Evolutionary conservation across 2,888 invertebrate species (phyloP), one percentile per base, ranked within the genome.

Genomic region (Heteromyza rotundicornis): DNA sequence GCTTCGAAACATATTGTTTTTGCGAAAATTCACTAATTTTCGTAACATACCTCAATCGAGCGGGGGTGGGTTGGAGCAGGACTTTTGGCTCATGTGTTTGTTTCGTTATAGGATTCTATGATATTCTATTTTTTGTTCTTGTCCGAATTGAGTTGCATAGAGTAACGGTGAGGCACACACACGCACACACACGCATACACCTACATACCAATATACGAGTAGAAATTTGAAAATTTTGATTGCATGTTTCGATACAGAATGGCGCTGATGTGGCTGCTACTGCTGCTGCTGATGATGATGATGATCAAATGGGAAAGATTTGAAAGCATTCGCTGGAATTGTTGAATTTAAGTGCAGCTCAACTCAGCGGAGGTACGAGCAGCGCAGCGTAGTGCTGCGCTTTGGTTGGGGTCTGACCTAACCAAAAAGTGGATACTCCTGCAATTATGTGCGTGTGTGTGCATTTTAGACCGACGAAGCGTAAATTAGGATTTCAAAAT

Each of bases 401-500:
- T 14, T 1, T 56, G 40, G 56, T 56, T 20, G n/a, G 22, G 19
- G 55, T 32, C 40, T 16, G 36, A 20, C 57, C 52, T 17, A 27
- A 40, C 60, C 55, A 50, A 27, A 27, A 22, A 57, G 57, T 57
- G 35, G 20, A 58, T n/a, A n/a, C 52, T 36, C 58, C 51, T 65
- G 72, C 73, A 75, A 78, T 76, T n/a, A n/a, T n/a, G n/a, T n/a
- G n/a, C n/a, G n/a, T n/a, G n/a, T n/a, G n/a, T 75, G 76, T 79
- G 79, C 80, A 79, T 80, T 79, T 80, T 73, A 74, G 73, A 72
- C 72, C 78, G 75, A 68, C 77, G 80, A 76, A 82, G 82, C 80
- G 80, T 80, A 80, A 82, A 80, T 82, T 80, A 80, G 80, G 82
- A 80, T 82, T 80, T 82, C 81, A 79, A 80, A 79, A 82, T 80